Evolutionary conservation across 2,797 vertebrate species (phyloP), one percentile per base, ranked within the genome.

Genomic region (Hybognathus amarus): DNA sequence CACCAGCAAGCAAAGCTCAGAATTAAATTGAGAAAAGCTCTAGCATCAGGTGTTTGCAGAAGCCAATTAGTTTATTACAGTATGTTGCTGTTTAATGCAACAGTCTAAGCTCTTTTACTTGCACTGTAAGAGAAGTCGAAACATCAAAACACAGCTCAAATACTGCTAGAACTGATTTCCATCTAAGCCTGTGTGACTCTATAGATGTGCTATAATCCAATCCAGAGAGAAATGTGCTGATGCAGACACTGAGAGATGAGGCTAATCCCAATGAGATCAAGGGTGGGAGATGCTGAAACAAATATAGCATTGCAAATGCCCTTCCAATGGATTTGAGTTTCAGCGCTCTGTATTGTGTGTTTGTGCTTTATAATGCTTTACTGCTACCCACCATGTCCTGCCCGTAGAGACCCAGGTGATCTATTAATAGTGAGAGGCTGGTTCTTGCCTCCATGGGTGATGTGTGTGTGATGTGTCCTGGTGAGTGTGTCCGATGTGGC

Each of bases 351-450:
- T 27, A 45, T 59, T 42, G 40, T 63, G 64, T 77, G 74, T 56
- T 47, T 78, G 82, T 83, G 75, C 42, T 45, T 67, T 30, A 4
- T 67, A 59, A 20, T 6, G 6, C 66, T 47, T 15, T 15, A 47
- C 15, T 69, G 22, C 85, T 88, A 99, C 98, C 97, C 96, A 99
- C 98, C 97, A 95, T 98, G 97, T 94, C 97, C 97, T 90, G 96
- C 97, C 94, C 97, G 94, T 89, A 99, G 94, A 77, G 97, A 97
- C 91, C 97, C 97, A 89, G 97, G 97, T 87, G 96, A 97, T 96
- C 97, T 97, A 95, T 98, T 97, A 95, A 98, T 95, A 95, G 97
- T 97, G 95, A 98, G 95, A 95, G 97, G 97, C 91, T 97, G 95
- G 93, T 94, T 96, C 91, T 97, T 97, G 96, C 94, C 96, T 92